phyloP scores from a whole-genome alignment of 2,113 vertebrate species.

The Catharus bicknelli region DNA sequence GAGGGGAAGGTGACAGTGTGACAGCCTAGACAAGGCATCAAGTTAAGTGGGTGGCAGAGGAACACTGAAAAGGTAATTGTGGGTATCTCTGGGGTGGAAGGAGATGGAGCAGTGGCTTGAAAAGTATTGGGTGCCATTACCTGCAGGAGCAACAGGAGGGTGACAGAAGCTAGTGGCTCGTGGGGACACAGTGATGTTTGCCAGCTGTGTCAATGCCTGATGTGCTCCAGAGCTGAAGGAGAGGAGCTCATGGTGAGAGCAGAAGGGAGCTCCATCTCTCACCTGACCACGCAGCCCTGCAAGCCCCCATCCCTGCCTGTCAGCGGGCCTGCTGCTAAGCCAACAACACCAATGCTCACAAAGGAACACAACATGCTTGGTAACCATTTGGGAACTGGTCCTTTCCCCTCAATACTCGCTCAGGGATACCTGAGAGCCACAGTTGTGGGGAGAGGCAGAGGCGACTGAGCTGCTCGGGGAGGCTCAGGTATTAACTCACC shows the following conservation, averaged over 20 bases:
- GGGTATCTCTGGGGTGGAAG: neutral
- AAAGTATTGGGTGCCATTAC: neutral
- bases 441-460: fast-evolving
- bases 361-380: neutral
- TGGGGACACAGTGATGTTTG: fast-evolving
- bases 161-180: neutral
- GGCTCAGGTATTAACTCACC: neutral
- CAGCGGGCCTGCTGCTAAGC: neutral
- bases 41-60: neutral
- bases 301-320: neutral
- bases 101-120: neutral
- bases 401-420: neutral
- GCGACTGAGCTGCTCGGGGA: neutral
- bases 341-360: fast-evolving
- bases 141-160: neutral
- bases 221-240: neutral
- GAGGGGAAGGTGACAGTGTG: neutral
- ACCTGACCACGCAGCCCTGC: fast-evolving
- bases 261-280: neutral
- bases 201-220: neutral
- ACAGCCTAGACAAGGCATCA: neutral
- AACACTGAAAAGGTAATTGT: neutral
- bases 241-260: neutral
- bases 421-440: fast-evolving
- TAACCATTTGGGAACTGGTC: neutral